Evolutionary conservation across 2,113 vertebrate species (phyloP), one percentile per base, ranked within the genome.

Genomic region (Hiodon tergisus): DNA sequence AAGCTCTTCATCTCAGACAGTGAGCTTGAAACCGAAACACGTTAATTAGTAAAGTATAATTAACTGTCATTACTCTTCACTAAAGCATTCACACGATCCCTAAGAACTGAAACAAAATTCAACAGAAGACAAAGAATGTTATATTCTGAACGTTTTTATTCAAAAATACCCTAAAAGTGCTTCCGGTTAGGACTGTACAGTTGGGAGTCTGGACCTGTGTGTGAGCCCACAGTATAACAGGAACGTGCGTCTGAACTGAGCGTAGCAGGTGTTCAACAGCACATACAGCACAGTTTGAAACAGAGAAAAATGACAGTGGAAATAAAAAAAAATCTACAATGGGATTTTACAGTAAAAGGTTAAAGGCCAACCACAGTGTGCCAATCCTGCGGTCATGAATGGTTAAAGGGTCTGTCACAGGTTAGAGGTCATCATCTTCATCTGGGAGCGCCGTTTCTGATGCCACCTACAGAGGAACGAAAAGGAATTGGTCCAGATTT

Each of bases 401-500:
- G 10, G 61, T 74, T 16, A 59, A 76, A 78, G 72, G 75, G 51
- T 66, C 67, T 73, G 67, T 76, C 87, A 88, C 89, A 90, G 79
- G 89, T 92, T 92, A 99, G 92, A 99, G 97, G 88, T 98, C 97
- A 51, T 99, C 97, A 77, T 99, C 97, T 84, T 98, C 97, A 78
- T 99, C 97, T 92, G 97, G 97, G 87, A 99, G 94, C 82, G 97
- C 97, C 58, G 97, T 98, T 84, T 95, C 91, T 86, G 98, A 93
- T 85, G 97, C 97, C 90, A 94, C 92, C 97, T 99, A 75, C 0
- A 85, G 74, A 52, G 14, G 68, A 0, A 0, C 11, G 8, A 48
- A 71, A 17, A 60, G 47, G 14, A 62, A 17, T 69, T 14, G 8
- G 59, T 61, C 4, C n/a, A 61, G n/a, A 61, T 31, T 31, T 31